Evolutionary conservation across 2,797 vertebrate species (phyloP).

Genomic region (Botia almorhae): DNA sequence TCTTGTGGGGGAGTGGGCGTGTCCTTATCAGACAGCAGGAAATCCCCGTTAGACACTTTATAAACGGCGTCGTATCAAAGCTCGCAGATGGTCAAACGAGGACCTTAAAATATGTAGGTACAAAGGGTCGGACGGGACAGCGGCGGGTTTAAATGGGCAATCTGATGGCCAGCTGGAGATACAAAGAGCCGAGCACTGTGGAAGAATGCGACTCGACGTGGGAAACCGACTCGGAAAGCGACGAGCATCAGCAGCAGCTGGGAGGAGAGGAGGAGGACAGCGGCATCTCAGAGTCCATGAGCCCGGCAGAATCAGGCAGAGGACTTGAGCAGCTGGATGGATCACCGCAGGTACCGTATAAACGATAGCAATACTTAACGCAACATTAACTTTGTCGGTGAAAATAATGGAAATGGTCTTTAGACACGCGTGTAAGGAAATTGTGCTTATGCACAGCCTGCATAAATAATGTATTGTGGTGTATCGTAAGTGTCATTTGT

Average conservation of each 20-base stretch:
- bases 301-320: conserved; percentile 68
- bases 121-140: conserved; percentile 6
- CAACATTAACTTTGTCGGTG: not conserved
- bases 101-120: conserved; percentile 63
- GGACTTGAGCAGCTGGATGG: conserved; percentile 64
- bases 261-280: conserved; percentile 69
- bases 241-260: conserved; percentile 62
- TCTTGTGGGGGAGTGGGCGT: conserved; percentile 52
- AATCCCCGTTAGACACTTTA: conserved; percentile 70
- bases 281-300: conserved; percentile 71
- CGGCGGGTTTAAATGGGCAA: conserved; percentile 86
- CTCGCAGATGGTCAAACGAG: conserved; percentile 9
- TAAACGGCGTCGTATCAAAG: conserved; percentile 23
- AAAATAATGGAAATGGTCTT: not conserved
- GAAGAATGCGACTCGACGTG: conserved; percentile 98
- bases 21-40: conserved; percentile 62
- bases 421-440: not conserved
- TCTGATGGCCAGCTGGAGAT: conserved; percentile 86
- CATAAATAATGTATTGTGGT: not conserved
- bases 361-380: conserved; percentile 14
- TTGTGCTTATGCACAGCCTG: not conserved
- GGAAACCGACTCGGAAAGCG: conserved; percentile 91
- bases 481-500: no score
- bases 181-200: conserved; percentile 93
- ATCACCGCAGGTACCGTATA: conserved; percentile 67